phyloP scores from a whole-genome alignment of 1,140 invertebrate species.

The Nymphalis io region DNA sequence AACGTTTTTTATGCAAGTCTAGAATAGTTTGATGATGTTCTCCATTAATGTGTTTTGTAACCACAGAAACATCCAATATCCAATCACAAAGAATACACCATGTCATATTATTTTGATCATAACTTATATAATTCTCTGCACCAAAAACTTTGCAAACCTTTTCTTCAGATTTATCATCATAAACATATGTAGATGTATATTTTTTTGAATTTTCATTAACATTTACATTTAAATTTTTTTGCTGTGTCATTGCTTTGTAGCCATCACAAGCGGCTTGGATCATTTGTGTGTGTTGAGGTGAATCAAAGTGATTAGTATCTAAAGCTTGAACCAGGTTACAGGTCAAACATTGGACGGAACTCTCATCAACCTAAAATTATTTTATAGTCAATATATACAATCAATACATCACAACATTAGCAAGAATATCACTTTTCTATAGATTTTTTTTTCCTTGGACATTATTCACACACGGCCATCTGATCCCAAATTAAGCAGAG shows the following conservation, averaged over 20 bases:
- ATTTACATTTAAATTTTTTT: not conserved
- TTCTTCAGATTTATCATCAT: slow-evolving; percentile 15
- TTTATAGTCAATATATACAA: slow-evolving; percentile 1
- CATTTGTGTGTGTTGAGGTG: slow-evolving; percentile 26
- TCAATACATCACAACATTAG: too few species aligned
- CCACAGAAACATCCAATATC: not conserved
- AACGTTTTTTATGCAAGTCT: slow-evolving; percentile 18
- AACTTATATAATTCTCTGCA: slow-evolving; percentile 12
- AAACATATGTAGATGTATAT: not conserved
- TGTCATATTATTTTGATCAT: not conserved
- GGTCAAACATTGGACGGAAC: slow-evolving; percentile 33
- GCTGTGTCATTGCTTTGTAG: not conserved
- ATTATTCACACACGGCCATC: too few species aligned
- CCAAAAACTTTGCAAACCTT: slow-evolving; percentile 18
- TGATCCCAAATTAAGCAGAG: too few species aligned
- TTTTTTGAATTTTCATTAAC: not conserved
- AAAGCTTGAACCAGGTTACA: slow-evolving; percentile 27
- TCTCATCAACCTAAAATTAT: slow-evolving; percentile 34
- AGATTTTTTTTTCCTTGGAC: too few species aligned
- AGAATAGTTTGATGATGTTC: slow-evolving; percentile 23
- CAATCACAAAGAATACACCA: slow-evolving; percentile 22
- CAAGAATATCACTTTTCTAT: too few species aligned
- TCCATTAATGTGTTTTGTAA: not conserved
- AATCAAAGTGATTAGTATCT: slow-evolving; percentile 26
- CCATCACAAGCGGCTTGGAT: slow-evolving; percentile 16